A percentile compares a stretch with the other conserved stretches of the same genome.
These are phyloP conservation scores for Falco peregrinus DNA, from an alignment of 2,797 vertebrate species.

Conservation along the genomic window DNA sequence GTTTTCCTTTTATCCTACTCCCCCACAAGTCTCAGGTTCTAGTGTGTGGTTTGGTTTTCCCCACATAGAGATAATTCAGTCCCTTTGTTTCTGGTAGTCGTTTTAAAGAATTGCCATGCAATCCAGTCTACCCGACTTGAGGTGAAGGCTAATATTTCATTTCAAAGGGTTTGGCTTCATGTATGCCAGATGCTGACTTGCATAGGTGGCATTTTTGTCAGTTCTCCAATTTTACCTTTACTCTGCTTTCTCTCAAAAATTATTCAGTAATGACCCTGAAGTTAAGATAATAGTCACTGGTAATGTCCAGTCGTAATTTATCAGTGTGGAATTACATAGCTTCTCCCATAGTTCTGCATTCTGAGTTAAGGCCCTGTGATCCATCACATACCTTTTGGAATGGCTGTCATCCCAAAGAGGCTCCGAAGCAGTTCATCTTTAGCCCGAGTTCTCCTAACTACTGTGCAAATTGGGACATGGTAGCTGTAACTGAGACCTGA, in stretches of 20 bases:
- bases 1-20: neutral
- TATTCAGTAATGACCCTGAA: neutral
- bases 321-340: neutral
- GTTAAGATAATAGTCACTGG: neutral
- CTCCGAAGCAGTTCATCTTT: neutral
- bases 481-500: neutral
- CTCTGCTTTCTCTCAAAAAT: neutral
- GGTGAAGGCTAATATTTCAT: neutral
- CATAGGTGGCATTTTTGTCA: neutral
- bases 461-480: neutral
- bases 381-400: neutral
- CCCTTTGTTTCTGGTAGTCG: neutral
- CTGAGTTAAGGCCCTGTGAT: neutral
- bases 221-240: neutral
- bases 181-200: neutral
- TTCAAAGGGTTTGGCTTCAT: neutral
- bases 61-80: neutral
- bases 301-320: neutral
- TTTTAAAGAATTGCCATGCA: neutral
- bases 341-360: neutral
- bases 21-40: neutral
- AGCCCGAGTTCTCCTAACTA: neutral
- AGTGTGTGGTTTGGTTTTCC: neutral
- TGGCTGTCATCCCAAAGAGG: neutral
- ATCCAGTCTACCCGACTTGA: neutral